A percentile compares a stretch with the other conserved stretches of the same genome.
phyloP scores from a whole-genome alignment of 1,140 invertebrate species.

The Lethrus apterus region DNA sequence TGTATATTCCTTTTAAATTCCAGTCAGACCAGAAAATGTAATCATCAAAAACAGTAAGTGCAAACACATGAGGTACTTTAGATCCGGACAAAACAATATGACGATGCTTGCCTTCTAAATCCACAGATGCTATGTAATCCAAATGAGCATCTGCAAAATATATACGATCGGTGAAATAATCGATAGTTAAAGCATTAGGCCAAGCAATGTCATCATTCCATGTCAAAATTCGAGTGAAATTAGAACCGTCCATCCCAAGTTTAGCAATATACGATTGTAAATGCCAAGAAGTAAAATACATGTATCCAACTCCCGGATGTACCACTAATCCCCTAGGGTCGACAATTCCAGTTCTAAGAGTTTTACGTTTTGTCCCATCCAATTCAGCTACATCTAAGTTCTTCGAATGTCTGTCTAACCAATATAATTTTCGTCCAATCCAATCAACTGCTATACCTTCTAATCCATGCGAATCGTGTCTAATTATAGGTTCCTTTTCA shows the following conservation, averaged over 20 bases:
- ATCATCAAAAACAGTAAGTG: constrained; percentile 89
- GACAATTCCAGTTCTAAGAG: constrained; percentile 76
- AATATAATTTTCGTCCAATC: constrained; percentile 93
- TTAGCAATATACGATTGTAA: constrained; percentile 95
- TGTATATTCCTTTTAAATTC: constrained; percentile 84
- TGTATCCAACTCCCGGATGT: constrained; percentile 87
- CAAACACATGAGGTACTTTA: constrained; percentile 89
- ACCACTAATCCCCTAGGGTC: constrained; percentile 92
- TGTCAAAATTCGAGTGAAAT: constrained; percentile 81
- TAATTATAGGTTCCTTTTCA: constrained; percentile 74
- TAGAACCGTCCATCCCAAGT: constrained; percentile 93
- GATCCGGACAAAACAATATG: constrained; percentile 73
- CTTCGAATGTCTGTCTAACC: constrained; percentile 93
- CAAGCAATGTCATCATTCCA: constrained; percentile 94
- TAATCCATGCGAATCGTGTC: constrained; percentile 88
- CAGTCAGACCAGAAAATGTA: constrained; percentile 97
- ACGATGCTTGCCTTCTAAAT: constrained; percentile 81
- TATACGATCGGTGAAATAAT: constrained; percentile 90
- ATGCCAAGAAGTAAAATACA: constrained; percentile 96
- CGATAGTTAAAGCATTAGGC: constrained; percentile 96
- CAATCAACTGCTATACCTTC: constrained; percentile 97
- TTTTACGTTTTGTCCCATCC: constrained; percentile 85
- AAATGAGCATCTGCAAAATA: constrained; percentile 98
- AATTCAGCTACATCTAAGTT: constrained; percentile 89
- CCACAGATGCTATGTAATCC: constrained; percentile 92